Evolutionary conservation across 2,113 vertebrate genomes (phyloP).

Genomic region (Ifrita kowaldi): DNA sequence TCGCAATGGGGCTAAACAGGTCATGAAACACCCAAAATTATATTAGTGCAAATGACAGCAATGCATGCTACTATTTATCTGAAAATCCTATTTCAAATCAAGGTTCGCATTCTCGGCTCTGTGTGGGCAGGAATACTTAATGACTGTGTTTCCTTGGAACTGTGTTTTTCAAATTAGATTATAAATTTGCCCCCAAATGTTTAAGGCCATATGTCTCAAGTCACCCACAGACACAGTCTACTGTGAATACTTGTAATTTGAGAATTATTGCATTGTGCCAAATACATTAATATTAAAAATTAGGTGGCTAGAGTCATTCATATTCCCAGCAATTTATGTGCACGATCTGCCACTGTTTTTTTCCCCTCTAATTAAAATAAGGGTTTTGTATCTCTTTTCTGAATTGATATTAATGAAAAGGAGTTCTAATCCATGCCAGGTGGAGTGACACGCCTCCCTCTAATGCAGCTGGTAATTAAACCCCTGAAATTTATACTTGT

Average conservation of each 20-base stretch:
- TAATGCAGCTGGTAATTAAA: slow-evolving; percentile 46
- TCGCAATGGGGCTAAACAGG: background rate
- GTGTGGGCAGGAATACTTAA: slow-evolving; percentile 54
- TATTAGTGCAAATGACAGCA: slow-evolving; percentile 16
- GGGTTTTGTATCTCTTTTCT: slow-evolving; percentile 21
- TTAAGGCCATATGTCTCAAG: slow-evolving; percentile 51
- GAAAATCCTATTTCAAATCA: slow-evolving; percentile 41
- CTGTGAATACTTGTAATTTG: slow-evolving; percentile 29
- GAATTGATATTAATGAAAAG: slow-evolving; percentile 50
- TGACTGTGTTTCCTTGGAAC: slow-evolving; percentile 39
- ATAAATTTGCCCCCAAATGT: slow-evolving; percentile 58
- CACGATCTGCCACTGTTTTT: background rate
- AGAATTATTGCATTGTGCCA: slow-evolving; percentile 18
- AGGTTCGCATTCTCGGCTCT: background rate
- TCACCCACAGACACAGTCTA: slow-evolving; percentile 29
- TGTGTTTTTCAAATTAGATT: slow-evolving; percentile 56
- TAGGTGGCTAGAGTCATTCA: background rate
- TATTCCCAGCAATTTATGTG: slow-evolving; percentile 34
- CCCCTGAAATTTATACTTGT: slow-evolving; percentile 23
- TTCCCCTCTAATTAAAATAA: slow-evolving; percentile 31
- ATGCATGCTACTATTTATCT: slow-evolving; percentile 1
- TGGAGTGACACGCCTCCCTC: slow-evolving; percentile 26
- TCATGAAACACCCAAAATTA: slow-evolving; percentile 6
- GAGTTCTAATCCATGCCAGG: slow-evolving; percentile 43
- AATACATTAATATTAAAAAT: slow-evolving; percentile 53